A percentile compares a stretch with the other conserved stretches of the same genome.
Conservation (phyloP, 2,113 vertebrate species). For the Perca schrenkii region DNA sequence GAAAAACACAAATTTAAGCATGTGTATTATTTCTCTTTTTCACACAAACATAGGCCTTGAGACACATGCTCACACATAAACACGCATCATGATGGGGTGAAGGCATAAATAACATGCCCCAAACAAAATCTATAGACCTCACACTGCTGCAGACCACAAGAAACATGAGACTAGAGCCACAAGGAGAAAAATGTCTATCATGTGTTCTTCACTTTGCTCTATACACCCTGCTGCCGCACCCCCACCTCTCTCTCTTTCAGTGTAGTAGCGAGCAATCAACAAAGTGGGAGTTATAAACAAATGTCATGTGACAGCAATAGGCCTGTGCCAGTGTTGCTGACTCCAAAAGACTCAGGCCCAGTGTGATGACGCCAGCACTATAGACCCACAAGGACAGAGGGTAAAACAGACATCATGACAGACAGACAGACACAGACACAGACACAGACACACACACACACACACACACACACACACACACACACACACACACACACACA, state of each 20-base stretch:
- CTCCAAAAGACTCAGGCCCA: constrained; percentile 54
- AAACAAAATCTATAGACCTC: constrained; percentile 53
- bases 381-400: neutral
- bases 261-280: constrained; percentile 65
- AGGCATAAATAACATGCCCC: neutral
- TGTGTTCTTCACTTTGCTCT: constrained; percentile 36
- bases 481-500: too few relatives aligned
- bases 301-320: constrained; percentile 64
- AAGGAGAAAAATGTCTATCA: constrained; percentile 28
- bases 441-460: too few relatives aligned
- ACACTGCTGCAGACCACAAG: constrained; percentile 46
- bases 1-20: neutral
- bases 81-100: neutral
- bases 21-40: neutral
- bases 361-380: constrained; percentile 69
- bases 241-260: constrained; percentile 30
- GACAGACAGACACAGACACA: too few relatives aligned
- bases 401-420: too few relatives aligned
- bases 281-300: constrained; percentile 72
- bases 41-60: neutral
- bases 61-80: constrained; percentile 2
- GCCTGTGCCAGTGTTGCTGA: constrained; percentile 66
- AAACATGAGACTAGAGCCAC: constrained; percentile 46
- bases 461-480: too few relatives aligned
- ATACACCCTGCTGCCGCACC: constrained; percentile 27